Evolutionary conservation across 2,113 vertebrate genomes (phyloP).

Genomic region (Pogona vitticeps): DNA sequence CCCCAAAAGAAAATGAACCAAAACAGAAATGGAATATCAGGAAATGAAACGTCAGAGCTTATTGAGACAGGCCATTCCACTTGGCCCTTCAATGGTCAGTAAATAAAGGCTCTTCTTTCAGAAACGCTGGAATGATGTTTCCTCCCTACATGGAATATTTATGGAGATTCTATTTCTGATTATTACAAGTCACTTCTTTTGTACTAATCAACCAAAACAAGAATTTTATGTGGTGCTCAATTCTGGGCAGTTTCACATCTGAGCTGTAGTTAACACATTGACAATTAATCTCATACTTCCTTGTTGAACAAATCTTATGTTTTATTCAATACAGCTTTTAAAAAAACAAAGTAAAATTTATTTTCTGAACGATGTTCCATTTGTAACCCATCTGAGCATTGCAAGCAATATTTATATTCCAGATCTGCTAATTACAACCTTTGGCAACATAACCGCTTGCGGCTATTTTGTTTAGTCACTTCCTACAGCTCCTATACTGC

Average conservation of each 20-base stretch:
- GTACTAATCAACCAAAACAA: background rate
- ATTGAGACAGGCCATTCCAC: too few relatives aligned
- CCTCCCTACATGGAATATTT: background rate
- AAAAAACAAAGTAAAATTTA: background rate
- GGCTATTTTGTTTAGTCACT: background rate
- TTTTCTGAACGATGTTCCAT: background rate
- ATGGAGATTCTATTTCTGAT: background rate
- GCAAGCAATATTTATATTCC: background rate
- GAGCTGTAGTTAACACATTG: background rate
- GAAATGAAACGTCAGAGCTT: too few relatives aligned
- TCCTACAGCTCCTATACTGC: background rate
- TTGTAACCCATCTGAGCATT: background rate
- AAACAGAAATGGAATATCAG: too few relatives aligned
- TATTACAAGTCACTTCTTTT: background rate
- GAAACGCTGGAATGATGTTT: background rate
- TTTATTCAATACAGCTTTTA: background rate
- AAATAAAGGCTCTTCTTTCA: too few relatives aligned
- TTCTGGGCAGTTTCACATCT: background rate
- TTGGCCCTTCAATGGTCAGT: too few relatives aligned
- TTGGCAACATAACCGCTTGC: background rate
- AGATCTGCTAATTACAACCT: background rate
- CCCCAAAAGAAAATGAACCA: too few relatives aligned
- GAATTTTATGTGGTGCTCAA: too few relatives aligned
- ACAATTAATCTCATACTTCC: background rate
- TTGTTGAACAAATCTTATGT: too few relatives aligned